Evolutionary conservation across 1,140 invertebrate species (phyloP), one percentile per base, ranked within the genome.

Genomic region (Achatina immaculata): DNA sequence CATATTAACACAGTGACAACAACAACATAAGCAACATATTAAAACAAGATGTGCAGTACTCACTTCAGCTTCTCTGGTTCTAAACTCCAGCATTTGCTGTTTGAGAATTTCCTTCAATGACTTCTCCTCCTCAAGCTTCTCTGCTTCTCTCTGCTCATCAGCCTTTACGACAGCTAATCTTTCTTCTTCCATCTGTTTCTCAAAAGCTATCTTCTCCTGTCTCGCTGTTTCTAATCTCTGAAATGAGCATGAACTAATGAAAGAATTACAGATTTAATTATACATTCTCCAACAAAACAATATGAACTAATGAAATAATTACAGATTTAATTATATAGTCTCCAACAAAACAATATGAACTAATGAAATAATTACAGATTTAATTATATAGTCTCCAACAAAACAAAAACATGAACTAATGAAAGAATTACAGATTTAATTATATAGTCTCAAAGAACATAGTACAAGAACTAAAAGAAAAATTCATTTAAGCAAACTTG

Each of bases 61-160:
- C 77, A 90, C 90, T 87, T 91, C 90, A 65, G 79, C 78, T 80
- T 91, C 90, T 75, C 86, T 87, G 24, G 85, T 77, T 79, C 86
- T 89, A 4, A 91, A 80, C 77, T 91, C 90, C 31, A 81, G 65
- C 86, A 91, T 90, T 81, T 91, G 90, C 72, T 89, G 83, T 75
- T 86, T 87, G 38, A 91, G 81, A 36, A 88, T 83, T 38, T 86
- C 81, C 80, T 89, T 89, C 31, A 90, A 78, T 48, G 85, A 82
- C 72, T 82, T 88, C 74, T 89, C 87, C 71, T 89, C 86, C 24
- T 84, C 69, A 34, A 89, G 78, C 80, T 85, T 86, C 58, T 88
- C 81, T 80, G 86, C 84, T 76, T 87, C 87, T 65, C 83, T 87
- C 77, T 85, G 81, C 80, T 82, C 80, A 36, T 90, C 88, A 75